Evolutionary conservation across 1,140 invertebrate genomes (phyloP).

Genomic region (Dinoponera quadriceps): DNA sequence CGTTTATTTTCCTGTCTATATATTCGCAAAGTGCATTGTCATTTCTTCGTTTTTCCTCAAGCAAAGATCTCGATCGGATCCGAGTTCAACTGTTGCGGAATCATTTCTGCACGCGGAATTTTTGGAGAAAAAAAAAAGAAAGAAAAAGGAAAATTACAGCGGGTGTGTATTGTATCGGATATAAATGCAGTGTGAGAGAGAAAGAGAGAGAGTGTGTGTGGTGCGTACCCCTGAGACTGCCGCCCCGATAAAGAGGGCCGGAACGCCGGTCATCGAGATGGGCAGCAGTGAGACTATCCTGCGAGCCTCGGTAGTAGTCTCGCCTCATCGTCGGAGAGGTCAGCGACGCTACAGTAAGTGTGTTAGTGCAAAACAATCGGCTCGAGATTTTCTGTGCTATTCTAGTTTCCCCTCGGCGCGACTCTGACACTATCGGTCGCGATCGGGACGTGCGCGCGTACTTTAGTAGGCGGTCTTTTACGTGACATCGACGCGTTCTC

Average conservation of each 20-base stretch:
- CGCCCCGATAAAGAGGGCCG: slow-evolving; percentile 83
- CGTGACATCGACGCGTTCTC: not conserved
- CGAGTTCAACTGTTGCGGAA: not conserved
- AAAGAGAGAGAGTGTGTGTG: slow-evolving; percentile 80
- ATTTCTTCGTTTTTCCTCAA: not conserved
- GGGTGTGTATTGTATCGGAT: slow-evolving; percentile 56
- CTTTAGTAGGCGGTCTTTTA: not conserved
- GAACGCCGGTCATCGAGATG: slow-evolving; percentile 84
- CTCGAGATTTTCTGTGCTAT: slow-evolving; percentile 81
- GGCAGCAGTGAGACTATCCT: slow-evolving; percentile 91
- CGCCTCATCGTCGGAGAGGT: slow-evolving; percentile 90
- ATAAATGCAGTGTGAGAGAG: slow-evolving; percentile 62
- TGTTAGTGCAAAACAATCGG: slow-evolving; percentile 83
- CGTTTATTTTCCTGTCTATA: too few species aligned
- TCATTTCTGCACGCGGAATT: not conserved
- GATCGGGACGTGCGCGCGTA: not conserved
- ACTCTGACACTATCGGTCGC: not conserved
- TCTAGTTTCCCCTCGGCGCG: slow-evolving; percentile 51
- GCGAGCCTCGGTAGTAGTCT: slow-evolving; percentile 94
- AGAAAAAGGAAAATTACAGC: slow-evolving; percentile 17
- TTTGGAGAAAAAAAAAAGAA: slow-evolving; percentile 12
- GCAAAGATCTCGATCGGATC: not conserved
- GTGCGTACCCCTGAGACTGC: slow-evolving; percentile 86
- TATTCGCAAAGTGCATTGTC: not conserved
- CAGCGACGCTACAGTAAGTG: slow-evolving; percentile 85